phyloP scores from a whole-genome alignment of 1,140 invertebrate species.

The Diorhabda carinulata region DNA sequence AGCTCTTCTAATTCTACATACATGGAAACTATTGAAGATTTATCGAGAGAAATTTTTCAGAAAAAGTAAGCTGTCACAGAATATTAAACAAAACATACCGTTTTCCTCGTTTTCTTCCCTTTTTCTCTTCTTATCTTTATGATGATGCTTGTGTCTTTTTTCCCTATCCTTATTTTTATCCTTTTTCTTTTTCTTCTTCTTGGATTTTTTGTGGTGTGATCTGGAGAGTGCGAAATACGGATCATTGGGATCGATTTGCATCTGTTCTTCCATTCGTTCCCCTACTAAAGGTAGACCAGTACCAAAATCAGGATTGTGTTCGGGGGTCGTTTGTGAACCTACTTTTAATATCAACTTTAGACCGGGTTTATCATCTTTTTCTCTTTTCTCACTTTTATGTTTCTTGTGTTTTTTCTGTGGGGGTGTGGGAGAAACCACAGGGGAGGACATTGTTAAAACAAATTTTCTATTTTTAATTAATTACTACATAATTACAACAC shows the following conservation, averaged over 20 bases:
- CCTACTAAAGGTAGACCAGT: constrained; percentile 24
- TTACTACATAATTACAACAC: too few species aligned
- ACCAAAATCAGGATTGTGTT: constrained; percentile 58
- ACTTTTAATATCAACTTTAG: constrained; percentile 80
- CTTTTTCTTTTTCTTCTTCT: constrained; percentile 78
- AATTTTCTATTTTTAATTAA: too few species aligned
- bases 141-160: constrained; percentile 69
- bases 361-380: constrained; percentile 60
- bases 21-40: too few species aligned
- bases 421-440: constrained; percentile 12
- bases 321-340: constrained; percentile 66
- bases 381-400: constrained; percentile 63
- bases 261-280: constrained; percentile 26
- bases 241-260: constrained; percentile 33
- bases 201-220: constrained; percentile 54
- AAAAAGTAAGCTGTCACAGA: neutral
- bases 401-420: constrained; percentile 67
- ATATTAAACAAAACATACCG: constrained; percentile 1
- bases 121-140: constrained; percentile 62
- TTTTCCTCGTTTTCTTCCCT: constrained; percentile 50
- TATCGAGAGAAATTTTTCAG: too few species aligned
- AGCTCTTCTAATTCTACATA: too few species aligned
- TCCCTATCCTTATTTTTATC: constrained; percentile 59
- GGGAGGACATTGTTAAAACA: constrained; percentile 20
- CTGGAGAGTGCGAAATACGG: constrained; percentile 31